Evolutionary conservation across 2,797 vertebrate genomes (phyloP), one percentile per base, ranked within the genome.

Genomic region (Bradypus variegatus): DNA sequence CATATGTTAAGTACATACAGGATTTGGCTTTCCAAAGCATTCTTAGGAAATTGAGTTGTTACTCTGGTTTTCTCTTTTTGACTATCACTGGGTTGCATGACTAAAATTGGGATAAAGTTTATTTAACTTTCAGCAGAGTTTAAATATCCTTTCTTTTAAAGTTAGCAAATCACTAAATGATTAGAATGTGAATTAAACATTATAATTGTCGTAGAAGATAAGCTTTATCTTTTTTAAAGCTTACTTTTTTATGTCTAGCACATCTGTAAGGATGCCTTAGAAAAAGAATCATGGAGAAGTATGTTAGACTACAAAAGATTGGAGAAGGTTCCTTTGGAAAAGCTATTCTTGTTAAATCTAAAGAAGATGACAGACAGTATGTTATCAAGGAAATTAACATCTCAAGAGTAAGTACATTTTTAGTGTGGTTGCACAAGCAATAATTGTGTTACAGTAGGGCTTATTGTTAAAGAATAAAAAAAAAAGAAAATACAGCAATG

Each of bases 301-400:
- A 99, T 96, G 98, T 98, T 93, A 98, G 98, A 97, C 95, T 99
- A 85, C 98, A 98, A 95, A 99, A 99, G 97, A 99, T 99, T 80
- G 99, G 99, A 82, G 98, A 99, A 97, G 99, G 99, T 88, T 99
- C 99, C 9, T 99, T 99, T 96, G 99, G 99, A 89, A 99, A 99
- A 97, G 99, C 99, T 64, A 97, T 99, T 96, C 98, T 99, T 65
- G 99, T 99, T 84, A 98, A 98, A 97, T 98, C 98, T 95, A 98
- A 98, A 96, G 97, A 98, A 95, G 98, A 99, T 97, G 98, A 97
- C 75, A 98, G 95, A 81, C 99, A 99, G 21, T 99, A 99, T 95
- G 99, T 99, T 97, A 99, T 99, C 97, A 99, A 99, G 95, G 99
- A 99, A 97, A 99, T 99, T 96, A 98, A 98, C 94, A 99, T 99